These are phyloP conservation scores for Helobdella robusta DNA, from an alignment of 2,888 invertebrate genomes.

Conservation along the genomic window DNA sequence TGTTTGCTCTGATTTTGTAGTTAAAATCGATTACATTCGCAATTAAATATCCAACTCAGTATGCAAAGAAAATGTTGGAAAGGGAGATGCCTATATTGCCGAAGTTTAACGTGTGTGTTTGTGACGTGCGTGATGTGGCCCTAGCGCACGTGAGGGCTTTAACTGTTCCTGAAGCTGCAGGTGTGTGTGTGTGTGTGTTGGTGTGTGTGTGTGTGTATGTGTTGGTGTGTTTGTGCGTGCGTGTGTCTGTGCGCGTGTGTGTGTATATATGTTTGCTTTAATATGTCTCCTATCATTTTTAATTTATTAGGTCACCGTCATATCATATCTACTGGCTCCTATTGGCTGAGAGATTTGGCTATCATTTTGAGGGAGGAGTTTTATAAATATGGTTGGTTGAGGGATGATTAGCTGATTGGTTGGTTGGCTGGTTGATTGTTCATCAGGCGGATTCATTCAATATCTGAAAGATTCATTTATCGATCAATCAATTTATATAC, in stretches of 20 bases:
- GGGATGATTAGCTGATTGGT: neutral
- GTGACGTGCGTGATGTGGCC: constrained; percentile 55
- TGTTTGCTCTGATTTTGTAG: neutral
- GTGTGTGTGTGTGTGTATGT: no score
- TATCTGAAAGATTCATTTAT: no score
- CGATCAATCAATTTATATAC: no score
- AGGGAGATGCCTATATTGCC: constrained; percentile 47
- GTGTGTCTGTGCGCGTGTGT: no score
- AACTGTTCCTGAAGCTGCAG: constrained; percentile 38
- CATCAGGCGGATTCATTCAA: no score
- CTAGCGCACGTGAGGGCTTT: constrained; percentile 31
- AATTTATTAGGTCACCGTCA: constrained; percentile 42
- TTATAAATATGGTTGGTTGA: constrained; percentile 47
- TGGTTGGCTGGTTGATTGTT: neutral
- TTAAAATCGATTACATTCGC: neutral
- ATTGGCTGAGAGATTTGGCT: constrained; percentile 53
- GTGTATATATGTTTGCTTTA: neutral
- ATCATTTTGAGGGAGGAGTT: constrained; percentile 52
- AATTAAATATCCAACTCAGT: no score
- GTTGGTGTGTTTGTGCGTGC: no score
- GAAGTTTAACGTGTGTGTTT: constrained; percentile 50
- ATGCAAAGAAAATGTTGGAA: constrained; percentile 44
- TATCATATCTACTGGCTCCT: constrained; percentile 46
- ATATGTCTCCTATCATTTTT: neutral
- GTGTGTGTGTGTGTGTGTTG: no score